phyloP scores from a whole-genome alignment of 2,113 vertebrate genomes.

The Mormyrus lacerda region DNA sequence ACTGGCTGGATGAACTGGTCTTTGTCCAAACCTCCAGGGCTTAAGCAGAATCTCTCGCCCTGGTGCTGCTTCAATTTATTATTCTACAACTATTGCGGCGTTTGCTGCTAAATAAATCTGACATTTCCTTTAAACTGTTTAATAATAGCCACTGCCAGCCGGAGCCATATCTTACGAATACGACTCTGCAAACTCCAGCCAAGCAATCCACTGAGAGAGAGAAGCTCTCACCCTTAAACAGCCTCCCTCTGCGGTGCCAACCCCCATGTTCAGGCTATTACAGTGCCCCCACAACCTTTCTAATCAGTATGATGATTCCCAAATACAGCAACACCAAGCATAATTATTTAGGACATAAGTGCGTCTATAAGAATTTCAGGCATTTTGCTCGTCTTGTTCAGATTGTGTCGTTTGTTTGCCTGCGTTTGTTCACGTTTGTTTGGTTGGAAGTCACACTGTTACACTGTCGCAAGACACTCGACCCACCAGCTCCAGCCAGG shows the following conservation, averaged over 20 bases:
- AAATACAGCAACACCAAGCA: not conserved
- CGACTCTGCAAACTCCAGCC: not conserved
- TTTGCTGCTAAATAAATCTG: not conserved
- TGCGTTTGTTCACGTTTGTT: not conserved
- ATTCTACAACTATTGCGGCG: not conserved
- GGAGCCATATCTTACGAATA: not conserved
- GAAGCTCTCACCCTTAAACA: not conserved
- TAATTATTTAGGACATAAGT: not conserved
- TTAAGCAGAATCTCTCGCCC: not conserved
- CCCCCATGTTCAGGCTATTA: not conserved
- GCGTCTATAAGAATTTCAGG: not conserved
- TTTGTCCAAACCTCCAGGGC: not conserved
- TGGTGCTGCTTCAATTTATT: not conserved
- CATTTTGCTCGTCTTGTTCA: not conserved
- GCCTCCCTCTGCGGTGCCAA: not conserved
- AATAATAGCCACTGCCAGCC: not conserved
- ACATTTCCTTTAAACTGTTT: not conserved
- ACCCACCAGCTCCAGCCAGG: not conserved
- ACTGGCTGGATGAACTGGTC: not conserved
- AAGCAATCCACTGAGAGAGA: not conserved
- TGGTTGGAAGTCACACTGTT: not conserved
- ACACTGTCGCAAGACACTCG: not conserved
- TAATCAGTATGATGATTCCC: not conserved
- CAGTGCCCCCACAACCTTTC: not conserved
- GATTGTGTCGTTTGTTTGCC: not conserved